A percentile compares a stretch with the other conserved stretches of the same genome.
phyloP scores from a whole-genome alignment of 1,140 invertebrate species.

The Monochamus saltuarius region DNA sequence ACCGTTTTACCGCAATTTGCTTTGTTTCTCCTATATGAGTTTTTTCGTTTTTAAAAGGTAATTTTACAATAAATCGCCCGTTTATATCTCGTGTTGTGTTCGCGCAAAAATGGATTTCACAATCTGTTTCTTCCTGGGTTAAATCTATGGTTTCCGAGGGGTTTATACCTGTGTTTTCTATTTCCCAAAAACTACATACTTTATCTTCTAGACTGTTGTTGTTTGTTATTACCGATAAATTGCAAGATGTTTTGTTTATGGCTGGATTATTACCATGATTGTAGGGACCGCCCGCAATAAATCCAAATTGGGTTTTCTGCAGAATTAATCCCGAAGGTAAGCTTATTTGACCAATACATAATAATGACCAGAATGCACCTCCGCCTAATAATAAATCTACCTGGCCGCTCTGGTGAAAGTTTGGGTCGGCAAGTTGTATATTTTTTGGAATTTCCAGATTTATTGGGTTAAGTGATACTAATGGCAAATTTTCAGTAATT shows the following conservation, averaged over 20 bases:
- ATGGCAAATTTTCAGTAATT: not conserved
- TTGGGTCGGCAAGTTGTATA: slow-evolving; percentile 25
- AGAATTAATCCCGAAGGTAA: slow-evolving; percentile 13
- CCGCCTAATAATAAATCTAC: slow-evolving; percentile 12
- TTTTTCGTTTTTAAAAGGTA: too few species aligned
- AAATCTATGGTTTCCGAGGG: too few species aligned
- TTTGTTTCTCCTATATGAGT: too few species aligned
- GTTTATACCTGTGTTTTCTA: not conserved
- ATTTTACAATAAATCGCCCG: too few species aligned
- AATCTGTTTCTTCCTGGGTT: not conserved
- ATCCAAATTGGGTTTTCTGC: slow-evolving; percentile 21
- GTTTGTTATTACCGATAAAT: not conserved
- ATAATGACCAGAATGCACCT: slow-evolving; percentile 1
- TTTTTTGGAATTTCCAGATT: slow-evolving; percentile 40
- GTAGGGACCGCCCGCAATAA: slow-evolving; percentile 28
- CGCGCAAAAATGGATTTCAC: not conserved
- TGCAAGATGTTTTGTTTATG: not conserved
- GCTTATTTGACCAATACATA: slow-evolving; percentile 8
- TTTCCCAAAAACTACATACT: not conserved
- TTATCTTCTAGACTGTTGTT: not conserved
- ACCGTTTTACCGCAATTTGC: too few species aligned
- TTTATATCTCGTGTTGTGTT: not conserved
- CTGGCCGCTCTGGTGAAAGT: slow-evolving; percentile 31
- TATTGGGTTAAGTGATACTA: slow-evolving; percentile 34
- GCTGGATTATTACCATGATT: slow-evolving; percentile 19